These are phyloP conservation scores for Tiaroga cobitis DNA, from an alignment of 2,797 vertebrate genomes.

Conservation along the genomic window DNA sequence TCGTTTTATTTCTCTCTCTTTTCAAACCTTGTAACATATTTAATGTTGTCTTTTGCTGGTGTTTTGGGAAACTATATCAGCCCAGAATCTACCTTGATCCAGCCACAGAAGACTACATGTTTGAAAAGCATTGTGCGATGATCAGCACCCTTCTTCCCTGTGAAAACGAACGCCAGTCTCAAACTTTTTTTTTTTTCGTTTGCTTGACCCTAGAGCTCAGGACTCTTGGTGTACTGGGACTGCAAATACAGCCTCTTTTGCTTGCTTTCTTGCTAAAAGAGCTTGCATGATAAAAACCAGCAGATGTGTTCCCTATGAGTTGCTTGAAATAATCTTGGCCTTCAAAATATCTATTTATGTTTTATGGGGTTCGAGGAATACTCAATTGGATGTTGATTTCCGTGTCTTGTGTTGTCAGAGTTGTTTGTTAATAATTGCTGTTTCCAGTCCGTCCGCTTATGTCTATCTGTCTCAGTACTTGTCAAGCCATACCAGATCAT, in stretches of 20 bases:
- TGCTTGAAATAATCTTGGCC: slow-evolving; percentile 45
- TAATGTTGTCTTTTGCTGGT: slow-evolving; percentile 11
- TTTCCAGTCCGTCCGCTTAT: slow-evolving; percentile 20
- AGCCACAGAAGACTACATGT: neutral
- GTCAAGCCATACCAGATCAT: neutral
- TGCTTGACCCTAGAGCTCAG: slow-evolving; percentile 17
- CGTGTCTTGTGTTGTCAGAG: slow-evolving; percentile 35
- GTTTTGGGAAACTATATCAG: neutral
- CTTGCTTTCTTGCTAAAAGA: slow-evolving; percentile 42
- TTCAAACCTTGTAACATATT: slow-evolving; percentile 27
- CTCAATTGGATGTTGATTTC: neutral
- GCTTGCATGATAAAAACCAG: slow-evolving; percentile 55
- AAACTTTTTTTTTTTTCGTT: neutral
- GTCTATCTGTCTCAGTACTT: slow-evolving; percentile 34
- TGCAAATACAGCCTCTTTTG: slow-evolving; percentile 36
- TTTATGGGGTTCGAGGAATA: slow-evolving; percentile 7
- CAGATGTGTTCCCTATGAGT: slow-evolving; percentile 37
- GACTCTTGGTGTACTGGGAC: slow-evolving; percentile 47
- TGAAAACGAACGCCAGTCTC: neutral
- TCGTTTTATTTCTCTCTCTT: neutral
- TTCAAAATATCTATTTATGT: slow-evolving; percentile 25
- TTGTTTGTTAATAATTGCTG: slow-evolving; percentile 34
- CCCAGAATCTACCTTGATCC: neutral
- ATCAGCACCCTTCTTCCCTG: neutral
- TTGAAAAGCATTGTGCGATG: neutral